Conservation (phyloP, 2,888 invertebrate species). For the Agriotes lineatus region DNA sequence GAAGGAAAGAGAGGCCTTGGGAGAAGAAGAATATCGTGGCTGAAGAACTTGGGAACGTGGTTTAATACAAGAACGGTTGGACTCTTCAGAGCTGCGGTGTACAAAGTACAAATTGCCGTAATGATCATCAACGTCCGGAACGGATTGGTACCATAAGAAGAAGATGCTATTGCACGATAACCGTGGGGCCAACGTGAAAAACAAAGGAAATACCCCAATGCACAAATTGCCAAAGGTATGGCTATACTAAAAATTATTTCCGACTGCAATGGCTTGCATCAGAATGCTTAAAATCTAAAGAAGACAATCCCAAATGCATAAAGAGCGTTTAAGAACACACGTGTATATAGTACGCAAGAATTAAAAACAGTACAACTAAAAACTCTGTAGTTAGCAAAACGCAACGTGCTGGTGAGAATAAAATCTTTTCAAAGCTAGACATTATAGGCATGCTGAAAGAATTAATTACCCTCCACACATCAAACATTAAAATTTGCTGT, state of each 20-base stretch:
- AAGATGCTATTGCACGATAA: not conserved
- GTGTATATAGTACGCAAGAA: not conserved
- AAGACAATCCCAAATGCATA: not conserved
- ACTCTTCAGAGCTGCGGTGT: too few species aligned
- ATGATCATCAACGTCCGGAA: too few species aligned
- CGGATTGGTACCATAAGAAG: too few species aligned
- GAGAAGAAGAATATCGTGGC: too few species aligned
- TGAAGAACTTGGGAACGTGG: too few species aligned
- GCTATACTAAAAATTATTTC: not conserved
- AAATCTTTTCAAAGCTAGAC: not conserved
- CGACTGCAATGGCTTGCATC: not conserved
- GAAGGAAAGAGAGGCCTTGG: too few species aligned
- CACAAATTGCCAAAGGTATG: not conserved
- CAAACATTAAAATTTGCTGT: not conserved
- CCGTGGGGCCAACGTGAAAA: not conserved
- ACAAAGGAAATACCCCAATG: not conserved
- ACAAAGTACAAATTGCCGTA: too few species aligned
- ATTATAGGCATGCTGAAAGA: not conserved
- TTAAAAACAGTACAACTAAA: not conserved
- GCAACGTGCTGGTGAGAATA: not conserved
- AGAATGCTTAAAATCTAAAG: not conserved
- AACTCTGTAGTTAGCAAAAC: not conserved
- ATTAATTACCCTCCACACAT: not conserved
- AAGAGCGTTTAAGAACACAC: too few species aligned
- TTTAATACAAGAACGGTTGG: too few species aligned